Percentiles rank a stretch among this genome's conserved stretches.
These are phyloP conservation scores for Stomorhina lunata DNA, from an alignment of 2,888 invertebrate genomes.

Conservation along the genomic window DNA sequence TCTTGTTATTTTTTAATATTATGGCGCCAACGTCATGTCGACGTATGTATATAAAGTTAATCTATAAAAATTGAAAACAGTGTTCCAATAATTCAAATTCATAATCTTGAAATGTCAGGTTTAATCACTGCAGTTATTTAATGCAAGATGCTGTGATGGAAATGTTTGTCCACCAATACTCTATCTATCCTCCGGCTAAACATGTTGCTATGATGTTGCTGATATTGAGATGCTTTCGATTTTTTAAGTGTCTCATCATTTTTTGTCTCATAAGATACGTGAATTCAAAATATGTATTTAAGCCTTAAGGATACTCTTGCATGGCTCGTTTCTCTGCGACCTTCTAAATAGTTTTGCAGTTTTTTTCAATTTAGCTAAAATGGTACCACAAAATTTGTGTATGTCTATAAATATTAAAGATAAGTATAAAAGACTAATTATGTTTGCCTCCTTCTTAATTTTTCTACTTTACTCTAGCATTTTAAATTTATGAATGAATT, in stretches of 20 bases:
- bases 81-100: constrained; percentile 61
- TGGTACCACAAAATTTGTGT: too few species aligned
- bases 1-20: neutral
- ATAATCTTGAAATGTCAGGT: constrained; percentile 66
- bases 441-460: neutral
- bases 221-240: neutral
- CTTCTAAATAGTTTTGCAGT: too few species aligned
- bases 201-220: neutral
- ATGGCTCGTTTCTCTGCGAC: too few species aligned
- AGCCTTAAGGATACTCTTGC: neutral
- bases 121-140: constrained; percentile 55
- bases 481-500: constrained; percentile 62
- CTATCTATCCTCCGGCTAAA: neutral
- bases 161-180: neutral
- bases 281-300: too few species aligned
- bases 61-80: constrained; percentile 57
- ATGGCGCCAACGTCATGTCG: constrained; percentile 62
- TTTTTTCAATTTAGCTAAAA: too few species aligned
- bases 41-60: constrained; percentile 36
- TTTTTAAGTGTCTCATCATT: constrained; percentile 36
- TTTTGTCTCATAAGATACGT: constrained; percentile 18
- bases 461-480: constrained; percentile 6
- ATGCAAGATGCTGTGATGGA: neutral
- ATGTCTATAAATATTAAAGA: too few species aligned
- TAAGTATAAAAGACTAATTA: too few species aligned